Percentiles rank a stretch among this genome's conserved stretches.
Conservation (phyloP, 1,140 invertebrate genomes). For the Solen grandis region DNA sequence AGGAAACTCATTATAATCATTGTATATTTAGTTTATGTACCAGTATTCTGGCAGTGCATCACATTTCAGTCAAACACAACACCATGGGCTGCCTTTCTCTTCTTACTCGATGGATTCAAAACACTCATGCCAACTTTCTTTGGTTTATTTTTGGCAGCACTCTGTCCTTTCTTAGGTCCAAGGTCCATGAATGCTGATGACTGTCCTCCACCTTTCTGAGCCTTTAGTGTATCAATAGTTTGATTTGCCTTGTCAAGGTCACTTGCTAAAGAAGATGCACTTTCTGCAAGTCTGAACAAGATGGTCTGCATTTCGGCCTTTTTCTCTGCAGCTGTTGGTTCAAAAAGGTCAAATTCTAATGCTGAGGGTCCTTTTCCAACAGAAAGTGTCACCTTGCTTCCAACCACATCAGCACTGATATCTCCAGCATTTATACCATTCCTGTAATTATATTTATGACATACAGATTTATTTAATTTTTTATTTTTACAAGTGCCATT, state of each 20-base stretch:
- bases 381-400: slow-evolving; percentile 69
- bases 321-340: slow-evolving; percentile 74
- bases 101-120: slow-evolving; percentile 75
- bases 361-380: slow-evolving; percentile 65
- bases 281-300: slow-evolving; percentile 71
- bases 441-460: slow-evolving; percentile 59
- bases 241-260: slow-evolving; percentile 68
- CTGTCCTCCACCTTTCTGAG: slow-evolving; percentile 56
- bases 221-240: slow-evolving; percentile 66
- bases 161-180: slow-evolving; percentile 66
- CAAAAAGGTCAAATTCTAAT: slow-evolving; percentile 71
- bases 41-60: not conserved
- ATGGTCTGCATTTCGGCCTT: slow-evolving; percentile 72
- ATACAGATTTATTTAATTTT: not conserved
- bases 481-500: not conserved
- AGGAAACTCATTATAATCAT: no score
- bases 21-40: no score
- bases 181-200: slow-evolving; percentile 63
- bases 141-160: slow-evolving; percentile 66
- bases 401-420: slow-evolving; percentile 63
- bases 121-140: slow-evolving; percentile 78
- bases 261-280: slow-evolving; percentile 58
- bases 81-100: slow-evolving; percentile 74
- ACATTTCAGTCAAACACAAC: slow-evolving; percentile 72
- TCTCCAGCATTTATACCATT: slow-evolving; percentile 70